Percentiles rank a stretch among this genome's conserved stretches.
Evolutionary conservation across 2,888 invertebrate species (phyloP).

Genomic region (Aphrophora alni): DNA sequence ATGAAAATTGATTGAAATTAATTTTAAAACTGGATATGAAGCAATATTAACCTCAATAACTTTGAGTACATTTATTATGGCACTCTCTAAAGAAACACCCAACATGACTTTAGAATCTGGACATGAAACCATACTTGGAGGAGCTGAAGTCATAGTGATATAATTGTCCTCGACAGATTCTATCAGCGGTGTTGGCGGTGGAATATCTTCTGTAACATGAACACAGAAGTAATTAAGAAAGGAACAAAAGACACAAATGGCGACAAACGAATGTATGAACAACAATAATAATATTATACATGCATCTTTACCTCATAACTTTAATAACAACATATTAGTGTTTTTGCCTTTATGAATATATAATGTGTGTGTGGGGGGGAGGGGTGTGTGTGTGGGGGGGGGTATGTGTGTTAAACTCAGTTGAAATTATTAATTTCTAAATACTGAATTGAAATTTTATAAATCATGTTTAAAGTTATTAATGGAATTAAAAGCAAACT

Average conservation of each 20-base stretch:
- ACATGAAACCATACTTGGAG: constrained; percentile 58
- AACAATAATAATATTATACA: not conserved
- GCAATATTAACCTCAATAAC: constrained; percentile 56
- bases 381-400: no score
- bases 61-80: constrained; percentile 61
- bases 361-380: no score
- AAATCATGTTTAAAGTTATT: no score
- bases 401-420: no score
- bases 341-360: no score
- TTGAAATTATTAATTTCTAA: no score
- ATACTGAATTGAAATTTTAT: no score
- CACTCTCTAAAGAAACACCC: constrained; percentile 63
- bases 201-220: constrained; percentile 52
- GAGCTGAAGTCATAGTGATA: constrained; percentile 60
- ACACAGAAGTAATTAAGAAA: not conserved
- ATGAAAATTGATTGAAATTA: no score
- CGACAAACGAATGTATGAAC: not conserved
- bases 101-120: constrained; percentile 55
- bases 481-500: no score
- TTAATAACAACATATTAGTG: no score
- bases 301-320: not conserved
- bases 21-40: no score
- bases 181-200: constrained; percentile 54
- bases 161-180: constrained; percentile 60
- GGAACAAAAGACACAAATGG: no score